These are phyloP conservation scores for Dryobates pubescens DNA, from an alignment of 2,797 vertebrate species.

Conservation along the genomic window DNA sequence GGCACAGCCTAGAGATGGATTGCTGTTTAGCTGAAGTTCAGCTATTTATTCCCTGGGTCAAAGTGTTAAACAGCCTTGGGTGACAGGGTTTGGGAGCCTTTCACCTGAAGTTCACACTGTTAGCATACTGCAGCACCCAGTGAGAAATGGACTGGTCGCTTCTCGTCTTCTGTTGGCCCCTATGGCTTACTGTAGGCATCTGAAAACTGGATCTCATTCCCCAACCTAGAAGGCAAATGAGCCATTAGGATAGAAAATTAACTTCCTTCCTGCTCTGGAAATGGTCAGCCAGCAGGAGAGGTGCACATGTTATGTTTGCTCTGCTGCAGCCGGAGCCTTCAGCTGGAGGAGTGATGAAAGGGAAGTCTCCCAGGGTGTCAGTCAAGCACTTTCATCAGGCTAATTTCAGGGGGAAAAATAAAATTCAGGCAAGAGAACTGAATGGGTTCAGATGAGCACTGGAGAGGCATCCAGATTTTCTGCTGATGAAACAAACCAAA, in stretches of 20 bases:
- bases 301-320: background rate
- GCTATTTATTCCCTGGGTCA: background rate
- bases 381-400: slow-evolving; percentile 15
- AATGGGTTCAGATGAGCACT: slow-evolving; percentile 29
- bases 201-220: background rate
- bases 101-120: background rate
- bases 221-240: background rate
- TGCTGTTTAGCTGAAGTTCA: background rate
- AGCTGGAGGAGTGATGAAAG: background rate
- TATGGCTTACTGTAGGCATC: background rate
- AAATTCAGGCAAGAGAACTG: slow-evolving; percentile 24
- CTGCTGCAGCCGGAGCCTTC: background rate
- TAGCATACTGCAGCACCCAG: background rate
- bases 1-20: background rate
- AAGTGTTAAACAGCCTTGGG: background rate
- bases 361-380: background rate
- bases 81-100: background rate
- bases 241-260: background rate
- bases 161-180: background rate
- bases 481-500: slow-evolving; percentile 34
- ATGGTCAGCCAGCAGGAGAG: background rate
- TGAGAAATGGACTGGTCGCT: background rate
- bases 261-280: background rate
- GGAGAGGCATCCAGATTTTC: slow-evolving; percentile 21
- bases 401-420: background rate